Conservation (phyloP, 2,113 vertebrate genomes). For the Nerophis ophidion region DNA sequence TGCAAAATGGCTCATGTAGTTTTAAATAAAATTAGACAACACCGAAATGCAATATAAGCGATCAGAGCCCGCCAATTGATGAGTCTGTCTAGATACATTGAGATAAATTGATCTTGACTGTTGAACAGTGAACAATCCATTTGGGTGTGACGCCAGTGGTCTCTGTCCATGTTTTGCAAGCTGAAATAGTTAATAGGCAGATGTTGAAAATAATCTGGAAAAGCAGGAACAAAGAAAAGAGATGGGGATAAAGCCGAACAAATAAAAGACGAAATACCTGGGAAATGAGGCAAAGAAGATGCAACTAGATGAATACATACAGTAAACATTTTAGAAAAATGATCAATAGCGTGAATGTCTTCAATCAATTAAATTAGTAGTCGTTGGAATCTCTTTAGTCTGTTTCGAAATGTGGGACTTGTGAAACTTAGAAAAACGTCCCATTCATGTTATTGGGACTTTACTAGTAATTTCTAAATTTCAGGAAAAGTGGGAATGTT, state of each 20-base stretch:
- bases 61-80: not conserved
- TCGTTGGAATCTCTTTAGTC: too few species aligned
- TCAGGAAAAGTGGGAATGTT: too few species aligned
- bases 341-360: too few species aligned
- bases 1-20: not conserved
- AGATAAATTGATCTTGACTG: slow-evolving; percentile 2
- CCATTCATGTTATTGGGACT: too few species aligned
- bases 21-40: not conserved
- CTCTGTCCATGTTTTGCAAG: not conserved
- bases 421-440: too few species aligned
- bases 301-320: not conserved
- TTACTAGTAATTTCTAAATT: too few species aligned
- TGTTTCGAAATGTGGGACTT: too few species aligned
- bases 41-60: not conserved
- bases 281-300: not conserved
- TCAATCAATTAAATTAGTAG: too few species aligned
- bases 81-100: not conserved
- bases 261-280: not conserved
- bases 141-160: not conserved
- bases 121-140: not conserved
- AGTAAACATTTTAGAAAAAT: too few species aligned
- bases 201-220: too few species aligned
- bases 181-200: not conserved
- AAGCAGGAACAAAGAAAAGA: not conserved
- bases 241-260: not conserved